Evolutionary conservation across 1,140 invertebrate species (phyloP), one percentile per base, ranked within the genome.

Genomic region (Lepidotrigona ventralis): DNA sequence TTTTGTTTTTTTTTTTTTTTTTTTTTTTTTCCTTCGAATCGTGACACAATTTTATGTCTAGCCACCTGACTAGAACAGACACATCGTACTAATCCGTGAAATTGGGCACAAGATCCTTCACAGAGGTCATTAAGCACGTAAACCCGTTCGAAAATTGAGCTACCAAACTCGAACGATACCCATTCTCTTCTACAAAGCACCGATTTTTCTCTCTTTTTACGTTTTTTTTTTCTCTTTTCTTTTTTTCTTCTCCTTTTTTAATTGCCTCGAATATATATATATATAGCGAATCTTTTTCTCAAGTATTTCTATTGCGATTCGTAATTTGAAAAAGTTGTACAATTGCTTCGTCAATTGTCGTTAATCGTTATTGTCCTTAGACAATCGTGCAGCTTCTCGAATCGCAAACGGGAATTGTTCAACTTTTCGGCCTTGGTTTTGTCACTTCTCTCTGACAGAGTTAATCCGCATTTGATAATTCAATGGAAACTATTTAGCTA

Each of bases 131-230:
- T 60, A 73, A 87, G 83, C 82, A 66, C 86, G 86, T 88, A 88
- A 88, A 87, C 86, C 86, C 86, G 86, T 88, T 86, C 83, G 60
- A 75, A 46, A 79, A 78, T 84, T 66, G 69, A 79, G 68, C 56
- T 29, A 71, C 12, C 4, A 33, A 76, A 33, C n/a, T 74, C 54
- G 53, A 51, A 78, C 78, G 33, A 66, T 29, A 53, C 53, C 60
- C n/a, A n/a, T 33, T 26, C 26, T 63, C 33, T 26, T 9, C 12
- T 33, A 79, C 21, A 56, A 75, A 75, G 21, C 73, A 71, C 51
- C 69, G 69, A 71, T 71, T 69, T 46, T 69, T 39, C 19, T 39
- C 33, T n/a, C 1, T 6, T 56, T 26, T 70, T 70, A 15, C 23
- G 12, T 21, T 12, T 33, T 54, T 56, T 74, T 23, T 23, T 33